Evolutionary conservation across 2,888 invertebrate genomes (phyloP).

Genomic region (Anthophora plumipes): DNA sequence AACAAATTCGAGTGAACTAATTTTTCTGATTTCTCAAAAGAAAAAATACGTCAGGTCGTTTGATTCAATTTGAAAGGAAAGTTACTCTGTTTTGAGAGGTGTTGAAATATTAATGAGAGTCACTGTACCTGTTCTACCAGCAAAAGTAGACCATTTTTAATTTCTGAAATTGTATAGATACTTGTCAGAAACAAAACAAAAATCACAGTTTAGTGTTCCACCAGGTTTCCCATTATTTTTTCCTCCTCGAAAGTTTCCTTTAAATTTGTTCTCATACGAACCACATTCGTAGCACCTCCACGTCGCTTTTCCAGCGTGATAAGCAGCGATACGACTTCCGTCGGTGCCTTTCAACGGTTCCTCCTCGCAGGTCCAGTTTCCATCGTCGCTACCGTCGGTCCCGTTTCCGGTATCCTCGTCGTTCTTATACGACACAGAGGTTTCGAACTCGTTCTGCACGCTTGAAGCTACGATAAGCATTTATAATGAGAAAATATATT

Average conservation of each 20-base stretch:
- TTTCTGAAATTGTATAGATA: neutral
- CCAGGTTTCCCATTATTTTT: too few relatives aligned
- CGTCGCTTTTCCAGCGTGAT: conserved; percentile 81
- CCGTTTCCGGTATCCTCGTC: conserved; percentile 82
- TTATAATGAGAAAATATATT: neutral
- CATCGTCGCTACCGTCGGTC: conserved; percentile 81
- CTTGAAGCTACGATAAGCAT: conserved; percentile 77
- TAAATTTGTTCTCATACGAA: conserved; percentile 65
- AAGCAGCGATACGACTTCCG: conserved; percentile 83
- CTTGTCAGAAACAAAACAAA: too few relatives aligned
- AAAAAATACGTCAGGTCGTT: too few relatives aligned
- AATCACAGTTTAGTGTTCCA: neutral
- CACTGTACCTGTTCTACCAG: too few relatives aligned
- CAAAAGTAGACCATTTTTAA: too few relatives aligned
- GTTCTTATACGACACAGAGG: conserved; percentile 80
- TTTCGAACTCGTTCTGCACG: conserved; percentile 84
- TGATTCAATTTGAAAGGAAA: too few relatives aligned
- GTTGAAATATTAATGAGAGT: too few relatives aligned
- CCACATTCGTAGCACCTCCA: conserved; percentile 84
- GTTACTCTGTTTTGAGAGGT: too few relatives aligned
- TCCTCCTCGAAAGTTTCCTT: neutral
- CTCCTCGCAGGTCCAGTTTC: conserved; percentile 83
- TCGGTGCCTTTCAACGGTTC: conserved; percentile 82
- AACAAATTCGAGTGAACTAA: too few relatives aligned
- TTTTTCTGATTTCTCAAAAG: too few relatives aligned